Percentiles rank a stretch among this genome's conserved stretches.
Conservation (phyloP, 2,113 vertebrate genomes). For the Clarias gariepinus region DNA sequence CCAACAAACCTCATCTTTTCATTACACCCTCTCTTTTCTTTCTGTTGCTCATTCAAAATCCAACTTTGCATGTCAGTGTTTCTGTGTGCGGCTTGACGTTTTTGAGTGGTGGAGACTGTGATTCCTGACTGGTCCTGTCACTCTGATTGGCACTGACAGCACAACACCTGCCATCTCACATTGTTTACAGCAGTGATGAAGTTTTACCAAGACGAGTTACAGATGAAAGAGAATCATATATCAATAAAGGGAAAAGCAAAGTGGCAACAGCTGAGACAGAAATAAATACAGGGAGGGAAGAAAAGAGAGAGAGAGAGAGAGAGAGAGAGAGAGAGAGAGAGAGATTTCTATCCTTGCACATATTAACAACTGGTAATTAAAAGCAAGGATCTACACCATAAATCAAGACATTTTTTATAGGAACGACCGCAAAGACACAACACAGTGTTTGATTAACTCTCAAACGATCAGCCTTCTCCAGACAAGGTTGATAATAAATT, state of each 20-base stretch:
- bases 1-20: neutral
- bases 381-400: neutral
- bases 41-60: neutral
- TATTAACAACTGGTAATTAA: neutral
- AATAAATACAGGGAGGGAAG: slow-evolving; percentile 11
- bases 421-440: neutral
- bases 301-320: slow-evolving; percentile 15
- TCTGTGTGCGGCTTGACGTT: neutral
- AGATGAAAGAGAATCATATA: slow-evolving; percentile 21
- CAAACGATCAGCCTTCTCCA: neutral
- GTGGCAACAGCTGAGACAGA: neutral
- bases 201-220: neutral
- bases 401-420: neutral
- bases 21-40: neutral
- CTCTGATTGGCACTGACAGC: slow-evolving; percentile 7
- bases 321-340: slow-evolving; percentile 21
- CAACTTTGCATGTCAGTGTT: neutral
- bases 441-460: neutral
- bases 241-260: neutral
- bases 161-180: neutral
- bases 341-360: neutral
- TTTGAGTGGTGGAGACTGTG: neutral
- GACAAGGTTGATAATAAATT: neutral
- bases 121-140: neutral
- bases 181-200: neutral